These are phyloP conservation scores for Cepaea nemoralis DNA, from an alignment of 1,140 invertebrate genomes.

Conservation along the genomic window DNA sequence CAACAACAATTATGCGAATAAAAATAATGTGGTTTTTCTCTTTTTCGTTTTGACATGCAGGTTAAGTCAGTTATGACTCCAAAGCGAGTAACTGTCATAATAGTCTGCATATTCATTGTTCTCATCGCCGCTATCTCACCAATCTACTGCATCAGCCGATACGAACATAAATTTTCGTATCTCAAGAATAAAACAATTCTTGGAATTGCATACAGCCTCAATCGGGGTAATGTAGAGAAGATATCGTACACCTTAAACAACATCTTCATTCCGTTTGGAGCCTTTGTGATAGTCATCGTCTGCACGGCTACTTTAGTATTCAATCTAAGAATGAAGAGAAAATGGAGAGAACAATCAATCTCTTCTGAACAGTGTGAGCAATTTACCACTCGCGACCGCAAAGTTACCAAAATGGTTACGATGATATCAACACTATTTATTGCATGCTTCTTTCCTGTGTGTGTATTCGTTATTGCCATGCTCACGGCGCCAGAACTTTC, in stretches of 20 bases:
- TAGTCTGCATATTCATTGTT: not conserved
- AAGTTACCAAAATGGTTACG: slow-evolving; percentile 17
- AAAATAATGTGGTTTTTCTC: too few species aligned
- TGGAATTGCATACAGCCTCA: not conserved
- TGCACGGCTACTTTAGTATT: not conserved
- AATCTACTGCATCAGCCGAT: not conserved
- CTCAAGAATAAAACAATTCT: slow-evolving; percentile 8
- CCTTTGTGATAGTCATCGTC: not conserved
- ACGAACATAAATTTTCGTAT: not conserved
- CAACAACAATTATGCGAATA: too few species aligned
- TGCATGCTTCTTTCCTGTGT: slow-evolving; percentile 19
- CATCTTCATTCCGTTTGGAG: not conserved
- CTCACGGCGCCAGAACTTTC: not conserved
- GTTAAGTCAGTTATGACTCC: not conserved
- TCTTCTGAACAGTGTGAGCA: not conserved
- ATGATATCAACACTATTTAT: slow-evolving; percentile 1
- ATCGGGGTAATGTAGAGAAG: slow-evolving; percentile 1
- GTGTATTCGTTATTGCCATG: slow-evolving; percentile 1
- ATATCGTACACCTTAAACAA: not conserved
- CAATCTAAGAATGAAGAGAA: not conserved
- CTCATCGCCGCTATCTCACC: not conserved
- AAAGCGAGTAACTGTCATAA: not conserved
- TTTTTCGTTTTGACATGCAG: not conserved
- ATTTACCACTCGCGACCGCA: not conserved
- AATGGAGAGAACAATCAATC: not conserved